These are phyloP conservation scores for Macrotus californicus DNA, from an alignment of 2,113 vertebrate species.

Conservation along the genomic window DNA sequence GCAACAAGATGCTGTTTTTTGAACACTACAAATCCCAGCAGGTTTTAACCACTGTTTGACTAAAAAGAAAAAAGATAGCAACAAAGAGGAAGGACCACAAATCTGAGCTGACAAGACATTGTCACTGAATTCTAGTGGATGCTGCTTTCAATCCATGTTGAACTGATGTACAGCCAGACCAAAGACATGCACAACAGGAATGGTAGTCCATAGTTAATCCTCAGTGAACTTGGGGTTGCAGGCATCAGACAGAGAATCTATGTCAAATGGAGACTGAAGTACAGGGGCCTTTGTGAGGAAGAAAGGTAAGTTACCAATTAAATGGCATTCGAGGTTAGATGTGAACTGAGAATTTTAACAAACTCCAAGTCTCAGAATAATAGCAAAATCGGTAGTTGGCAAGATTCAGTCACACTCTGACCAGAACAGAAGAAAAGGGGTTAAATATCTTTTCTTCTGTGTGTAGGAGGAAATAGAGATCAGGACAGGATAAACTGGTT, in stretches of 20 bases:
- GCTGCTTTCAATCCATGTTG: not conserved
- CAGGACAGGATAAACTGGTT: not conserved
- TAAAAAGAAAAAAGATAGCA: not conserved
- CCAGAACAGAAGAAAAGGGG: not conserved
- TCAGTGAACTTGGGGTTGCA: not conserved
- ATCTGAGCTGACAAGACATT: not conserved
- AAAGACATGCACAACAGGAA: not conserved
- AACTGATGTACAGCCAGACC: not conserved
- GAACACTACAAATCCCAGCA: not conserved
- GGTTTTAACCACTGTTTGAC: not conserved
- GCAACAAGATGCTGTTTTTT: not conserved
- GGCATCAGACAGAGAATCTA: not conserved
- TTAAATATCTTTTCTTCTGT: not conserved
- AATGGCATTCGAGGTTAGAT: not conserved
- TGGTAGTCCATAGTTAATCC: not conserved
- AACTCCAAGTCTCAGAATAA: not conserved
- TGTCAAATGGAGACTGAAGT: not conserved
- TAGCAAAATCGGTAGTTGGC: not conserved
- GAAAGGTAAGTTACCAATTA: not conserved
- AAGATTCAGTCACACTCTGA: not conserved
- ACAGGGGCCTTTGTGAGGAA: not conserved
- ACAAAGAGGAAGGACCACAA: not conserved
- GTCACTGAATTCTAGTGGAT: not conserved
- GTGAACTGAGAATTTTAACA: not conserved
- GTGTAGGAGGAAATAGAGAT: not conserved